Evolutionary conservation across 2,113 vertebrate species (phyloP), one percentile per base, ranked within the genome.

Genomic region (Piliocolobus tephrosceles): DNA sequence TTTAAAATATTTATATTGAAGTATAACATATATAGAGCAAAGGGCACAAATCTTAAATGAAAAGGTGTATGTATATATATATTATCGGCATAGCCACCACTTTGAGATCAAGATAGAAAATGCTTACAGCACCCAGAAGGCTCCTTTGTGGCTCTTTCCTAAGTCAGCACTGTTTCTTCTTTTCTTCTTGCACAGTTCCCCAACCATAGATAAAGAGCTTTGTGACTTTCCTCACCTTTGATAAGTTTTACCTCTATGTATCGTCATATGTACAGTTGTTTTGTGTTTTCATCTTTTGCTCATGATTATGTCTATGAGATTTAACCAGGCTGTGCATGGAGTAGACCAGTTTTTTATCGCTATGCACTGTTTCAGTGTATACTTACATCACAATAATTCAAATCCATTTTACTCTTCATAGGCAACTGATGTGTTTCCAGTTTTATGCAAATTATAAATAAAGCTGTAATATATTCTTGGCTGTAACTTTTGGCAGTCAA

Each of bases 171-270:
- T 0, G 18, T 55, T 61, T 61, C 58, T 25, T 61, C 8, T 8
- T 22, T 6, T 17, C 35, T 68, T 40, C n/a, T 58, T 22, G 11
- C 35, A 9, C 11, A 6, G 40, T 18, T 9, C 35, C 35, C 72
- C 23, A 20, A 2, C 88, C 43, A 9, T 4, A 13, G 43, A 35
- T 3, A 20, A 13, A 10, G 10, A 38, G 30, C 40, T 47, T 47
- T n/a, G 16, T 50, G 32, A 50, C 16, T 47, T 22, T 4, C 6
- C 1, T 27, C 11, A 0, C 52, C 14, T 0, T 8, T 38, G 50
- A 18, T 47, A 14, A 9, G 40, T 20, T 47, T 20, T 9, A 20
- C 38, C 52, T n/a, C 35, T 22, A 55, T 55, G 47, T 55, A 18
- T 55, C 6, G 6, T 55, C 18, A 6, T 55, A 7, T 18, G 52